Base-by-base conservation (phyloP, 2,797 vertebrate species). In the Muscicapa striata region DNA sequence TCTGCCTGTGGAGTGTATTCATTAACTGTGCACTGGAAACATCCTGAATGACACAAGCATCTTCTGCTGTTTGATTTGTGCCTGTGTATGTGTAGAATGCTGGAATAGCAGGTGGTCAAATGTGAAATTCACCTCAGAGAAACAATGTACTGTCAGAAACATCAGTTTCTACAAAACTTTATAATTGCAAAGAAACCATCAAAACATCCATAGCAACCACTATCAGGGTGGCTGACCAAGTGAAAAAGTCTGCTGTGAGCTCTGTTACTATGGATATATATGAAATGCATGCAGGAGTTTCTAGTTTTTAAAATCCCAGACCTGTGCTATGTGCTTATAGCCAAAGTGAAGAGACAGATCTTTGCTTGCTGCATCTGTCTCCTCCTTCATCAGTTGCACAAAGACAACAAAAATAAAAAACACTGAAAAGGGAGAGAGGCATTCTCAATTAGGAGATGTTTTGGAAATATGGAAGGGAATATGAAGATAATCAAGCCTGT, bases 231-330 rank as follows among this genome's bases (percentile, higher is more conserved):
- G 23, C 69, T 95, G 94, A 95, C 94, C 90, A 94, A 97, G 90
- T 88, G 77, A 86, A 93, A 84, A 95, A 87, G 32, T 52, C 64
- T 92, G n/a, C 72, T 87, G 63, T 95, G 89, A 96, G 87, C 75
- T 95, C 95, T 90, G 94, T 97, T 97, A 96, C 87, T 97, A 94
- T 92, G 92, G 82, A 58, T 96, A 93, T 95, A 62, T 84, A 59
- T 17, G 79, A 96, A 96, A 94, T 75, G 70, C 66, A 89, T 67
- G 57, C 76, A 68, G 46, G 75, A 75, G 32, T 79, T 96, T 59
- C 30, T 48, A 32, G 78, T 80, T 59, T 95, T 82, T 84, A 27
- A 87, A 48, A 69, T 91, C 79, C 14, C 63, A 79, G 59, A 82
- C 40, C 62, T 64, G 83, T 62, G 72, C 32, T 75, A 43, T 81